Evolutionary conservation across 1,140 invertebrate species (phyloP), one percentile per base, ranked within the genome.

Genomic region (Neodiprion fabricii): DNA sequence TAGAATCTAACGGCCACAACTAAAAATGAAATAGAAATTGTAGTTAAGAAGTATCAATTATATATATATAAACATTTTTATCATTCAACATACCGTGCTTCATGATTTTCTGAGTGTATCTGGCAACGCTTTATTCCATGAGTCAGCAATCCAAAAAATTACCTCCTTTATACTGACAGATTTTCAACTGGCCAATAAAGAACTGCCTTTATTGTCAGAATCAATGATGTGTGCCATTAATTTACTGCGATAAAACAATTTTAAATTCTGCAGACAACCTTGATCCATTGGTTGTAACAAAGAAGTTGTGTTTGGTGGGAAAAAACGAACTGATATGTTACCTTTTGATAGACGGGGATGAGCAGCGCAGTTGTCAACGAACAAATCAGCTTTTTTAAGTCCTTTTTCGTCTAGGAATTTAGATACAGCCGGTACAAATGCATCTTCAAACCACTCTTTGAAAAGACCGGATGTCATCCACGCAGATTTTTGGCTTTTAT

Each of bases 281-380:
- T 76, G 67, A 70, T 79, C 71, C 74, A 73, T 72, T 9, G 70
- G 76, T 70, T 77, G 48, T 72, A 40, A 75, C 48, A 75, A 9
- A 40, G 75, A 47, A 9, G 78, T 78, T 11, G 69, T 72, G 71
- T 78, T 74, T 8, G 75, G 75, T 65, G 75, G 78, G n/a, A 80
- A 76, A 78, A 79, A 78, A 40, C 23, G 48, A 9, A 73, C 71
- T 66, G 28, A 75, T 11, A 78, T 76, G 40, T 78, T 66, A 7
- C 69, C 74, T 71, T 65, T 48, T 50, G 10, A 70, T 8, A 78
- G 61, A 67, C 69, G 9, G 28, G 80, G 80, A 78, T 84, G 80
- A 11, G 75, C 73, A 14, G 78, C 71, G 49, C 80, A 80, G 79
- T 88, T 87, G 75, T 89, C 83, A 47, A 88, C 74, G 78, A 87